phyloP scores from a whole-genome alignment of 1,140 invertebrate species.

The Tenebrio molitor region DNA sequence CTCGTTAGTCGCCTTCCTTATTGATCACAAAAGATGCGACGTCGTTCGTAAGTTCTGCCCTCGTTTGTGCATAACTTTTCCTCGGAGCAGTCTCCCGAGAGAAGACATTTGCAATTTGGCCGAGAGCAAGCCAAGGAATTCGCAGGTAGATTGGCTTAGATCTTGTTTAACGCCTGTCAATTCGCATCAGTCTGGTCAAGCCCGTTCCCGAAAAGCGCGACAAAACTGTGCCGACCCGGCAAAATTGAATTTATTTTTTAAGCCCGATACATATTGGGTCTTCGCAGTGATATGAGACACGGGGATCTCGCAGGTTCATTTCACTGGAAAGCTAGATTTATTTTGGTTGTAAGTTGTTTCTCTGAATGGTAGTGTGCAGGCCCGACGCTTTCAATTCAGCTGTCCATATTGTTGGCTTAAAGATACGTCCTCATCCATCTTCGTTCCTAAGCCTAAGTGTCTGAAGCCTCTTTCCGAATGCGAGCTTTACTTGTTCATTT shows the following conservation, averaged over 20 bases:
- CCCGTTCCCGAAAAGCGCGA: background rate
- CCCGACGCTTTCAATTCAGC: slow-evolving; percentile 55
- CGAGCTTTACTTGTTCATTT: slow-evolving; percentile 32
- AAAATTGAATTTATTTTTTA: slow-evolving; percentile 24
- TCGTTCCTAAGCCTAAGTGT: slow-evolving; percentile 47
- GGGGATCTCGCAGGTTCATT: slow-evolving; percentile 31
- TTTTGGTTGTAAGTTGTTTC: slow-evolving; percentile 45
- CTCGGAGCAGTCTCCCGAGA: too few relatives aligned
- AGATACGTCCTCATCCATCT: slow-evolving; percentile 55
- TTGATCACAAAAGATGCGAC: too few relatives aligned
- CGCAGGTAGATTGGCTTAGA: too few relatives aligned
- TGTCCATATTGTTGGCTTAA: slow-evolving; percentile 59
- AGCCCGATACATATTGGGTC: slow-evolving; percentile 9
- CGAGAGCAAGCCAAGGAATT: too few relatives aligned
- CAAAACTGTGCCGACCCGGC: too few relatives aligned
- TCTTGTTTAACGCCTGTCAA: too few relatives aligned
- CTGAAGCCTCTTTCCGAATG: slow-evolving; percentile 30
- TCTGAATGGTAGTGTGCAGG: slow-evolving; percentile 35
- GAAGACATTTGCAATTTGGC: too few relatives aligned
- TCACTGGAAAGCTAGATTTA: slow-evolving; percentile 41
- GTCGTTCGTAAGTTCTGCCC: too few relatives aligned
- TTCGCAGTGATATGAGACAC: slow-evolving; percentile 28
- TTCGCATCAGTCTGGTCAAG: background rate
- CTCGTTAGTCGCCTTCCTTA: too few relatives aligned
- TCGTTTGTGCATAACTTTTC: too few relatives aligned